phyloP scores from a whole-genome alignment of 2,888 invertebrate genomes.

The Bellardia bayeri region DNA sequence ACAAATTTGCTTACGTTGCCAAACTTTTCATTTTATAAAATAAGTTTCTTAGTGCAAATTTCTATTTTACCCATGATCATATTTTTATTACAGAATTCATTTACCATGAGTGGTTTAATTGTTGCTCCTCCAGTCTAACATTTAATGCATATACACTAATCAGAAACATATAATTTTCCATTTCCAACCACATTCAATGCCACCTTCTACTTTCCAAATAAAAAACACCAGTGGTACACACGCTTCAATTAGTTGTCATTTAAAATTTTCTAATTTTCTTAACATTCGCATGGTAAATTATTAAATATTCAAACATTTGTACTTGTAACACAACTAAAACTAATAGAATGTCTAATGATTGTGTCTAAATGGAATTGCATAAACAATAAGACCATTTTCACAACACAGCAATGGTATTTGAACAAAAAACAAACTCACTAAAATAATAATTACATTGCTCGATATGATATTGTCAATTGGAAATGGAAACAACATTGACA shows the following conservation, averaged over 20 bases:
- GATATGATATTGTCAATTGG: constrained; percentile 9
- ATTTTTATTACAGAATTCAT: no score
- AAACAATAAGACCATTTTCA: not conserved
- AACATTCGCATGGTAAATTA: not conserved
- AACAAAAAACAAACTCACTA: not conserved
- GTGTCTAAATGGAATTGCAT: constrained; percentile 25
- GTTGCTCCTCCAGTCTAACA: no score
- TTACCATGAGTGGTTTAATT: no score
- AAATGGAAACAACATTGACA: constrained; percentile 23
- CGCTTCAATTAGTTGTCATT: constrained; percentile 11
- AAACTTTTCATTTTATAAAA: no score
- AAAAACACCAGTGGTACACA: not conserved
- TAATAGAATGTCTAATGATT: constrained; percentile 52
- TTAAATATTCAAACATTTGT: not conserved
- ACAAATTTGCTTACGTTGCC: no score
- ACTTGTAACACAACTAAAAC: constrained; percentile 30
- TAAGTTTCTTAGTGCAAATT: no score
- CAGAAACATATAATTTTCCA: no score
- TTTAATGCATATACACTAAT: no score
- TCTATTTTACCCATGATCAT: no score
- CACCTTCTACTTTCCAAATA: not conserved
- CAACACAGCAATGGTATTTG: not conserved
- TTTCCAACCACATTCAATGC: no score
- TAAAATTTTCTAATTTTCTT: constrained; percentile 8
- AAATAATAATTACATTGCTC: constrained; percentile 23